Evolutionary conservation across 2,797 vertebrate genomes (phyloP).

Genomic region (Denticeps clupeoides): DNA sequence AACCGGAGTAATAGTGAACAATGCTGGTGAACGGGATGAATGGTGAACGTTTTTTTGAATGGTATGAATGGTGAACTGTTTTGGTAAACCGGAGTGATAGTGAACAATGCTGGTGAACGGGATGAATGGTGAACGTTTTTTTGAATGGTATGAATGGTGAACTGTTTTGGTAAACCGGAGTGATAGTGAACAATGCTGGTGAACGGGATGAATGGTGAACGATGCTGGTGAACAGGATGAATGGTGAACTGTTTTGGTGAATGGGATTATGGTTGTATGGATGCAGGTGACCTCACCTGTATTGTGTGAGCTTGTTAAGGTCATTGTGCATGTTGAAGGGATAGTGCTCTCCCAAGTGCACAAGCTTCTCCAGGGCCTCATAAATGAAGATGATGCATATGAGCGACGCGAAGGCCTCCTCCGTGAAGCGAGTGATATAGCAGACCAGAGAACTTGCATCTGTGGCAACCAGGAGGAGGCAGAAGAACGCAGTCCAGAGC

Average conservation of each 20-base stretch:
- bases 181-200: too few relatives aligned
- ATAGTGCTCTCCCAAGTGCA: conserved; percentile 88
- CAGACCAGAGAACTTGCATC: conserved; percentile 97
- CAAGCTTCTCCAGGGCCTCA: conserved; percentile 93
- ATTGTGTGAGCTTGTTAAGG: conserved; percentile 86
- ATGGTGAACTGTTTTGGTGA: background rate
- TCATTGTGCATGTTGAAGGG: conserved; percentile 94
- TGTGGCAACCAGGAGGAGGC: conserved; percentile 89
- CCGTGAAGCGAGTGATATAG: conserved; percentile 97
- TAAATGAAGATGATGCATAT: conserved; percentile 99
- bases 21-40: too few relatives aligned
- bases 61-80: too few relatives aligned
- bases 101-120: too few relatives aligned
- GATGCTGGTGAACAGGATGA: too few relatives aligned
- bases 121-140: too few relatives aligned
- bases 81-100: too few relatives aligned
- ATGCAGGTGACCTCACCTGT: conserved; percentile 68
- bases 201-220: too few relatives aligned
- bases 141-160: too few relatives aligned
- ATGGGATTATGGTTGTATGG: background rate
- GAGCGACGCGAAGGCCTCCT: conserved; percentile 93
- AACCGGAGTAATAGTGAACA: too few relatives aligned
- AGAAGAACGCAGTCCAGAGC: conserved; percentile 91
- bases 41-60: too few relatives aligned
- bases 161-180: too few relatives aligned